phyloP scores from a whole-genome alignment of 1,140 invertebrate species.

The Zeugodacus cucurbitae region DNA sequence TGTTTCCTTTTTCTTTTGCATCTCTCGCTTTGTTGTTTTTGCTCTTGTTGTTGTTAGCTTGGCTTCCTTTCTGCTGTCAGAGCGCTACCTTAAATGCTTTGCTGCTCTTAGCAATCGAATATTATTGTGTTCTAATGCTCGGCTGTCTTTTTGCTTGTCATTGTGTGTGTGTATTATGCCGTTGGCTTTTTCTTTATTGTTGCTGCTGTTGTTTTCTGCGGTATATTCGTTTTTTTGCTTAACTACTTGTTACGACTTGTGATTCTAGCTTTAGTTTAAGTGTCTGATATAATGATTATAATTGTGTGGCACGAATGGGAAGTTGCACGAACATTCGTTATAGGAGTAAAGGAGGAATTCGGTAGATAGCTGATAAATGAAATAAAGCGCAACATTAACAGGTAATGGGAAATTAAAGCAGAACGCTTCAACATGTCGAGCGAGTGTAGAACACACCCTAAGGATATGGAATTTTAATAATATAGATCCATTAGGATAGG shows the following conservation, averaged over 20 bases:
- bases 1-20: not conserved
- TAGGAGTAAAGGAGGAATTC: not conserved
- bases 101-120: not conserved
- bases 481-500: no score
- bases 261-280: not conserved
- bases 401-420: conserved; percentile 29
- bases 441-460: not conserved
- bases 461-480: not conserved
- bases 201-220: not conserved
- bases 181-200: not conserved
- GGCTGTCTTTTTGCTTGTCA: not conserved
- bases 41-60: not conserved
- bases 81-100: not conserved
- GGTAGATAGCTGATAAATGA: not conserved
- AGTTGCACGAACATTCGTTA: not conserved
- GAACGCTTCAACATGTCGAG: not conserved
- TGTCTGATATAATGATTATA: conserved; percentile 30
- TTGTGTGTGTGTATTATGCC: not conserved
- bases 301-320: conserved; percentile 20
- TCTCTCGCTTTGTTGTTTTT: not conserved
- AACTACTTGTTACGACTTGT: not conserved
- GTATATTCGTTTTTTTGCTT: not conserved
- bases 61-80: not conserved
- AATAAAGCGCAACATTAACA: not conserved
- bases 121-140: not conserved